phyloP scores from a whole-genome alignment of 2,113 vertebrate species.

The Platichthys stellatus region DNA sequence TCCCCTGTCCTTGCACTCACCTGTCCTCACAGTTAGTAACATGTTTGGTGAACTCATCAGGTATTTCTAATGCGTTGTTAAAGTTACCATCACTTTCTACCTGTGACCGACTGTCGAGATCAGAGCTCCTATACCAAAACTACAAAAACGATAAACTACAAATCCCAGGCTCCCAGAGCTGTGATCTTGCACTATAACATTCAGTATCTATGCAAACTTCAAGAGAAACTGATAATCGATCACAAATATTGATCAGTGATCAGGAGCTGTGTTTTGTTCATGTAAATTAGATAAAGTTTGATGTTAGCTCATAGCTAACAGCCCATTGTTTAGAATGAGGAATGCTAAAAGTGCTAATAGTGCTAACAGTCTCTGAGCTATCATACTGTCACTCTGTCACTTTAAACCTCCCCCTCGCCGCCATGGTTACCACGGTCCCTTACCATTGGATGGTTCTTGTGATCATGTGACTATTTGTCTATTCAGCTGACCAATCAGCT shows the following conservation, averaged over 20 bases:
- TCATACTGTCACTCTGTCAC: constrained; percentile 73
- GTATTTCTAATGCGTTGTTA: no score
- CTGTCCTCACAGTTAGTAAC: no score
- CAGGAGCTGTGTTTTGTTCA: background rate
- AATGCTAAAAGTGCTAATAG: constrained; percentile 34
- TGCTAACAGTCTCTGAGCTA: constrained; percentile 51
- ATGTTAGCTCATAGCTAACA: constrained; percentile 53
- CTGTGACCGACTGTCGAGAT: no score
- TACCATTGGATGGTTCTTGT: constrained; percentile 53
- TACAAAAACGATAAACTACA: no score
- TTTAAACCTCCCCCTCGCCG: constrained; percentile 50
- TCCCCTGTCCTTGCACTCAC: no score
- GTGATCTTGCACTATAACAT: constrained; percentile 30
- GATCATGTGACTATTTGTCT: constrained; percentile 52
- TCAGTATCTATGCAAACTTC: constrained; percentile 67
- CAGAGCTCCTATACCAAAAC: no score
- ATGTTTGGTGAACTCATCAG: no score
- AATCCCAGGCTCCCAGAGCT: no score
- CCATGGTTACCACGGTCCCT: constrained; percentile 31
- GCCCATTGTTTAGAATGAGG: constrained; percentile 42
- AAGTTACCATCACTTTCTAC: no score
- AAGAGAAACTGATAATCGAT: constrained; percentile 1
- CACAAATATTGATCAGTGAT: constrained; percentile 8
- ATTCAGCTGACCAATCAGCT: constrained; percentile 56
- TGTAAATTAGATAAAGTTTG: background rate